A percentile compares a stretch with the other conserved stretches of the same genome.
These are phyloP conservation scores for Sapayoa aenigma DNA, from an alignment of 2,113 vertebrate genomes.

Conservation along the genomic window DNA sequence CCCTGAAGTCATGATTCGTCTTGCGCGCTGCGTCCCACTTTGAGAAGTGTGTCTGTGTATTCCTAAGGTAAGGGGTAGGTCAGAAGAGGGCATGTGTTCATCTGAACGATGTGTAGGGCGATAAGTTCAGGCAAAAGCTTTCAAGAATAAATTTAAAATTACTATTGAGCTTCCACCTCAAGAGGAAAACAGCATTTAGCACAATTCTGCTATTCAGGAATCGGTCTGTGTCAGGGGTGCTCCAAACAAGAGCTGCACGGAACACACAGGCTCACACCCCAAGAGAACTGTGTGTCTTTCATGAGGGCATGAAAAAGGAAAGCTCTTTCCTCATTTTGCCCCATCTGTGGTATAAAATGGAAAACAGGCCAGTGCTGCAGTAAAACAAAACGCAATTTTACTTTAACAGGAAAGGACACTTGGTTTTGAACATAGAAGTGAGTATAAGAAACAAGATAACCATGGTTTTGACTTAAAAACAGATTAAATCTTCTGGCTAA, in stretches of 20 bases:
- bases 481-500: background rate
- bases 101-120: background rate
- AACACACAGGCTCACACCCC: background rate
- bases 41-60: background rate
- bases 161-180: background rate
- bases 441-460: background rate
- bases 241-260: background rate
- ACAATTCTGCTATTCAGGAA: background rate
- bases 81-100: background rate
- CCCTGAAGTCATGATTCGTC: fast-evolving
- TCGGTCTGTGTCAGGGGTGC: too few species aligned
- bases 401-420: background rate
- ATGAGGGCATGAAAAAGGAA: background rate
- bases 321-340: background rate
- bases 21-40: fast-evolving
- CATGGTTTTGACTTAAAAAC: background rate
- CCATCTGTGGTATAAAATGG: background rate
- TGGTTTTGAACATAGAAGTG: background rate
- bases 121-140: background rate
- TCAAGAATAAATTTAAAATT: background rate
- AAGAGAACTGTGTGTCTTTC: fast-evolving
- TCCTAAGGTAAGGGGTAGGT: background rate
- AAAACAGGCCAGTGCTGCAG: background rate
- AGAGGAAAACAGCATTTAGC: background rate
- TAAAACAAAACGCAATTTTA: background rate